Evolutionary conservation across 2,113 vertebrate genomes (phyloP).

Genomic region (Echinops telfairi): DNA sequence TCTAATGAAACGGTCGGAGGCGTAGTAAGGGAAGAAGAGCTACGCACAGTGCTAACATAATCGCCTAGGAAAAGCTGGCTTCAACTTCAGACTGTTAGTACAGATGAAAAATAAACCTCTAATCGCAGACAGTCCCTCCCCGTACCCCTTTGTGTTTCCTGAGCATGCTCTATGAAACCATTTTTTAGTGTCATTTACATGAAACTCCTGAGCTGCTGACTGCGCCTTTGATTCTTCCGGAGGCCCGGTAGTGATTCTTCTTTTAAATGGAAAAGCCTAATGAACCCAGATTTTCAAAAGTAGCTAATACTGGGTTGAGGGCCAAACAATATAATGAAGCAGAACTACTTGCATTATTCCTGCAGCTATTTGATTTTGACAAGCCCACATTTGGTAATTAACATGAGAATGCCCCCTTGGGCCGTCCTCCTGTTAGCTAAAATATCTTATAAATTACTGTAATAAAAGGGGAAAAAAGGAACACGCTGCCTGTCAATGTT

Average conservation of each 20-base stretch:
- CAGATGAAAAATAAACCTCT: conserved; percentile 73
- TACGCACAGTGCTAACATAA: not conserved
- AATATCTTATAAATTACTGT: conserved; percentile 92
- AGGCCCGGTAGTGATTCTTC: conserved; percentile 72
- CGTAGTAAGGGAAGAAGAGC: conserved; percentile 32
- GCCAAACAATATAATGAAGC: conserved; percentile 89
- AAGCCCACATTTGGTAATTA: conserved; percentile 92
- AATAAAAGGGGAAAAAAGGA: conserved; percentile 90
- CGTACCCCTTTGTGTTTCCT: conserved; percentile 7
- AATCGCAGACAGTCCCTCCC: conserved; percentile 49
- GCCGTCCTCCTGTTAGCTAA: conserved; percentile 90
- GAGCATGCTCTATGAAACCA: conserved; percentile 68
- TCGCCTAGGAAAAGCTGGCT: not conserved
- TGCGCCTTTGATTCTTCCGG: conserved; percentile 75
- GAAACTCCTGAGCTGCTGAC: conserved; percentile 75
- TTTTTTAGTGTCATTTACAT: conserved; percentile 76
- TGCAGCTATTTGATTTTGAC: conserved; percentile 92
- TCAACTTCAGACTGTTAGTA: conserved; percentile 42
- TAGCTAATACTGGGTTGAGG: conserved; percentile 89
- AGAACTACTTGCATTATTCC: conserved; percentile 89
- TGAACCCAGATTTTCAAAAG: conserved; percentile 83
- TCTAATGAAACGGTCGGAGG: not conserved
- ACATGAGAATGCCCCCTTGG: conserved; percentile 91
- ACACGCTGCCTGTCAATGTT: conserved; percentile 90
- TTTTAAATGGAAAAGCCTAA: conserved; percentile 84